These are phyloP conservation scores for Entosphenus tridentatus DNA, from an alignment of 2,113 vertebrate species.

Conservation along the genomic window DNA sequence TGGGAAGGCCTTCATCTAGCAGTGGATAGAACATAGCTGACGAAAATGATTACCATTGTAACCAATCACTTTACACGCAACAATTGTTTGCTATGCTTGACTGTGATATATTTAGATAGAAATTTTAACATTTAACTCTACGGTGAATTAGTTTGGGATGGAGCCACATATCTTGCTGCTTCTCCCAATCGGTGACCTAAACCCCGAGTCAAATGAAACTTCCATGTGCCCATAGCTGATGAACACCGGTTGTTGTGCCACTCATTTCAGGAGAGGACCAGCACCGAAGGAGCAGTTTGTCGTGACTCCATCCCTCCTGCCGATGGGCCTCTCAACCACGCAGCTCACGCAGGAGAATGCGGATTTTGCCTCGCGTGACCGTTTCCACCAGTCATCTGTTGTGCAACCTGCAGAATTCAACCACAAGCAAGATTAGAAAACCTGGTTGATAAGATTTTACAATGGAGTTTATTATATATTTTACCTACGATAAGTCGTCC, in stretches of 20 bases:
- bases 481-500: not conserved
- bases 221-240: too few species aligned
- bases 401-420: constrained; percentile 14
- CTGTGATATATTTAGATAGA: too few species aligned
- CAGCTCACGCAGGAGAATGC: constrained; percentile 76
- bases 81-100: too few species aligned
- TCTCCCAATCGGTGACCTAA: too few species aligned
- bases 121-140: too few species aligned
- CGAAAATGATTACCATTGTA: too few species aligned
- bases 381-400: constrained; percentile 53
- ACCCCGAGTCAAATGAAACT: too few species aligned
- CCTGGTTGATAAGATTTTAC: not conserved
- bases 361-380: constrained; percentile 65
- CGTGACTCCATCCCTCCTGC: constrained; percentile 42
- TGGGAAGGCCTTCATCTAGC: too few species aligned
- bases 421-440: not conserved
- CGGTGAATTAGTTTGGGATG: too few species aligned
- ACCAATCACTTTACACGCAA: too few species aligned
- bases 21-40: too few species aligned
- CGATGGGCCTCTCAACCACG: constrained; percentile 49
- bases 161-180: too few species aligned
- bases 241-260: not conserved
- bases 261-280: constrained; percentile 22
- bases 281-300: constrained; percentile 37
- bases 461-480: not conserved